phyloP scores from a whole-genome alignment of 2,113 vertebrate species.

The Megaceryle maxima region DNA sequence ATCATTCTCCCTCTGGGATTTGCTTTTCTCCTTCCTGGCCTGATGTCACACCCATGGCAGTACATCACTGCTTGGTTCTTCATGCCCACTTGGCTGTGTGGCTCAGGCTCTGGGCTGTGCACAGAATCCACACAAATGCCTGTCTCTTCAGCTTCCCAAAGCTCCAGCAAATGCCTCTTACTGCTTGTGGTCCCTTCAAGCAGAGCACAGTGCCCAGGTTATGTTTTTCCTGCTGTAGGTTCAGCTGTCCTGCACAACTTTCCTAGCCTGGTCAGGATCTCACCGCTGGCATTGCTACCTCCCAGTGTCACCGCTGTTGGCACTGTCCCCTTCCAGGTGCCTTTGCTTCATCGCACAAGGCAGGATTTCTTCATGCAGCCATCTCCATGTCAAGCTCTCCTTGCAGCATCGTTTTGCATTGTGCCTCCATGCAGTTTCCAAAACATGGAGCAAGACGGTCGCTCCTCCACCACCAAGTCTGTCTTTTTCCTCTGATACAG shows the following conservation, averaged over 20 bases:
- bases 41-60: rapidly evolving
- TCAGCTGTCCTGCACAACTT: neutral
- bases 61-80: neutral
- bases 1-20: neutral
- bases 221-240: neutral
- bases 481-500: neutral
- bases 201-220: neutral
- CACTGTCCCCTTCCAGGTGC: neutral
- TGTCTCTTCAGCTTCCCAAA: neutral
- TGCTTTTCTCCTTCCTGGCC: neutral
- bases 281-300: rapidly evolving
- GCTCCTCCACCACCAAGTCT: rapidly evolving
- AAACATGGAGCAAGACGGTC: neutral
- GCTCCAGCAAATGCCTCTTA: neutral
- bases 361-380: neutral
- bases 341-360: neutral
- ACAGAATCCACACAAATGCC: neutral
- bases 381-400: neutral
- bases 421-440: rapidly evolving
- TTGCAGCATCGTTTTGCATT: neutral
- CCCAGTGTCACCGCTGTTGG: neutral
- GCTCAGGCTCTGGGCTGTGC: neutral
- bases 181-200: neutral
- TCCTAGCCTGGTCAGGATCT: neutral
- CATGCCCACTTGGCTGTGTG: too few species aligned